Conservation (phyloP, 1,140 invertebrate genomes). For the Laodelphax striatellus region DNA sequence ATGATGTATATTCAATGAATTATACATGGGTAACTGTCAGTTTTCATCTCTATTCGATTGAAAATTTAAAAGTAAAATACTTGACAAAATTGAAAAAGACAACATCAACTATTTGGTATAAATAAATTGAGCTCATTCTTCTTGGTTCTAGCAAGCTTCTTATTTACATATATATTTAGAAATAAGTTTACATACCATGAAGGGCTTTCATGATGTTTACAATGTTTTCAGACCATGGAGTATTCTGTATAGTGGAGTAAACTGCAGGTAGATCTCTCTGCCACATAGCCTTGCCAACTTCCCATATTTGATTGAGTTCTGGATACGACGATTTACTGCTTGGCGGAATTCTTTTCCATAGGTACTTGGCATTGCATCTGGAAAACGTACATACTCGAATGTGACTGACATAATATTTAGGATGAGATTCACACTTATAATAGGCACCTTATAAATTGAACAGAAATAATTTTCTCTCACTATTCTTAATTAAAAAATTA, state of each 20-base stretch:
- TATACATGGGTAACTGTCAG: too few relatives aligned
- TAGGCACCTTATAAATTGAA: too few relatives aligned
- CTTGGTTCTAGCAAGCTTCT: too few relatives aligned
- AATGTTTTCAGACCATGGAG: conserved; percentile 61
- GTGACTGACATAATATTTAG: not conserved
- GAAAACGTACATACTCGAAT: conserved; percentile 24
- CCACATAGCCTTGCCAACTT: conserved; percentile 74
- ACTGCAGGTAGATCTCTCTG: conserved; percentile 64
- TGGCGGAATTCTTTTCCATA: conserved; percentile 80
- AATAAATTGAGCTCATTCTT: too few relatives aligned
- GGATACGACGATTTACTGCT: conserved; percentile 51
- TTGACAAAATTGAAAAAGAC: too few relatives aligned
- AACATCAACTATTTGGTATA: too few relatives aligned
- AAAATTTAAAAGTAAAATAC: too few relatives aligned
- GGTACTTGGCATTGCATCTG: conserved; percentile 80
- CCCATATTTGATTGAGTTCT: conserved; percentile 67
- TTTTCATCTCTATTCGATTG: too few relatives aligned
- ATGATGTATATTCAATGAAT: too few relatives aligned
- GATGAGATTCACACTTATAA: not conserved
- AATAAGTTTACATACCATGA: conserved; percentile 42
- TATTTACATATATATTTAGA: too few relatives aligned
- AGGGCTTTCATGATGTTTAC: conserved; percentile 62
- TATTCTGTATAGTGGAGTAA: conserved; percentile 51
- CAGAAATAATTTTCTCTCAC: too few relatives aligned
- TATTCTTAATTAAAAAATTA: too few relatives aligned